Evolutionary conservation across 2,113 vertebrate genomes (phyloP).

Genomic region (Phrynosoma blainvillii): DNA sequence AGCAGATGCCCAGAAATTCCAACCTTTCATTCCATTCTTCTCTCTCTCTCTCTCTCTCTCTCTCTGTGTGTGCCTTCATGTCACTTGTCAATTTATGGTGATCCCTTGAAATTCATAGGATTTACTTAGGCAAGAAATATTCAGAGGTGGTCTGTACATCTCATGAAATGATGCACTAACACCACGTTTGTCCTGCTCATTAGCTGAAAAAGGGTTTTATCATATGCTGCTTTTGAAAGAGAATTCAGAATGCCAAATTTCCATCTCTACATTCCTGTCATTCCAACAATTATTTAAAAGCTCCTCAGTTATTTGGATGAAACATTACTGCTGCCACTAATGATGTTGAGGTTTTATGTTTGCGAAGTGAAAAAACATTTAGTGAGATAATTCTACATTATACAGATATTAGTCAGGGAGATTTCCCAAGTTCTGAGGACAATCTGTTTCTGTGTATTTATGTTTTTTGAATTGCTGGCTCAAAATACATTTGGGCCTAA

Average conservation of each 20-base stretch:
- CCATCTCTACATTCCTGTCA: not conserved
- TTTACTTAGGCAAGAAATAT: no score
- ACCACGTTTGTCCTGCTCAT: not conserved
- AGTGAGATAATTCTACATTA: not conserved
- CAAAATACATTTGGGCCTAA: not conserved
- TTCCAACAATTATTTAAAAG: not conserved
- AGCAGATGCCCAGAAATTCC: no score
- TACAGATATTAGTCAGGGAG: not conserved
- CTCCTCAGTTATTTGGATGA: not conserved
- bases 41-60: no score
- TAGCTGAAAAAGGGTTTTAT: not conserved
- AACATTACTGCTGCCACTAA: not conserved
- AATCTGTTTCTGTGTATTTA: not conserved
- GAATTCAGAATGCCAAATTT: not conserved
- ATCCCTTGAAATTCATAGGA: no score
- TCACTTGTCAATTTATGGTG: no score
- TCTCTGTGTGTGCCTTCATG: no score
- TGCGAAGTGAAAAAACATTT: not conserved
- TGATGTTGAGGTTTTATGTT: constrained; percentile 1
- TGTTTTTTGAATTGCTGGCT: not conserved
- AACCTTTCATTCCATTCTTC: no score
- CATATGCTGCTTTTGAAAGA: not conserved
- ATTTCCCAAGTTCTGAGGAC: not conserved
- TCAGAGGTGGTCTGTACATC: no score
- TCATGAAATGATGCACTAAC: no score